Base-by-base conservation (phyloP, 1,140 invertebrate species). In the Copidosoma floridanum region DNA sequence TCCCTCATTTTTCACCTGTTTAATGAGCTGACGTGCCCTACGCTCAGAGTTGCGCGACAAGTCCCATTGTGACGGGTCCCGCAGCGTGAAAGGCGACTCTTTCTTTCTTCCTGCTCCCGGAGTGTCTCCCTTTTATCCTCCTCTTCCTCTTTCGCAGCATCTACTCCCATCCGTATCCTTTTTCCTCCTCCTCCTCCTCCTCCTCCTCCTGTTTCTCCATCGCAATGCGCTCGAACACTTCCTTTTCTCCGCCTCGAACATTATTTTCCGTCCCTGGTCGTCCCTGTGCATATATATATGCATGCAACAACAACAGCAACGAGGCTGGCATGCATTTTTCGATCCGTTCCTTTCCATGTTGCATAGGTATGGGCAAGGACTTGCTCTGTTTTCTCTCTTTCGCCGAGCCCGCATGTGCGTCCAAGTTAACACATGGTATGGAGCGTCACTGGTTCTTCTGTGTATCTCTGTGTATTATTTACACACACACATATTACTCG, bases 121-220 rank as follows among this genome's bases (percentile, higher is more conserved):
- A 21, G 23, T 1, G 5, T 16, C 24, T 16, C 5, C 16, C 1
- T 58, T 38, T 59, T 44, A 52, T 65, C 60, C 37, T 29, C 18
- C 55, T 51, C 35, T n/a, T 51, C 23, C 12, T 21, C 40, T 43
- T 43, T 43, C 23, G 40, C 3, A 12, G 16, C 10, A 16, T 10
- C 11, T 14, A 18, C 7, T 18, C 24, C 8, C 16, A 20, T 29
- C 41, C 38, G 8, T 32, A 43, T 32, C 47, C 41, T 35, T n/a
- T 53, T 41, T 35, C 59, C 57, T 57, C 62, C 65, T 61, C 58
- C 68, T 57, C 44, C 62, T 64, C 62, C 41, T 14, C 40, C 57
- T 38, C 27, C n/a, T n/a, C n/a, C n/a, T n/a, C n/a, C 16, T 52
- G 56, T 48, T 37, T 62, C 48, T 43, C 63, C 4, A 16, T 53